Evolutionary conservation across 2,113 vertebrate species (phyloP).

Genomic region (Varanus salvator): DNA sequence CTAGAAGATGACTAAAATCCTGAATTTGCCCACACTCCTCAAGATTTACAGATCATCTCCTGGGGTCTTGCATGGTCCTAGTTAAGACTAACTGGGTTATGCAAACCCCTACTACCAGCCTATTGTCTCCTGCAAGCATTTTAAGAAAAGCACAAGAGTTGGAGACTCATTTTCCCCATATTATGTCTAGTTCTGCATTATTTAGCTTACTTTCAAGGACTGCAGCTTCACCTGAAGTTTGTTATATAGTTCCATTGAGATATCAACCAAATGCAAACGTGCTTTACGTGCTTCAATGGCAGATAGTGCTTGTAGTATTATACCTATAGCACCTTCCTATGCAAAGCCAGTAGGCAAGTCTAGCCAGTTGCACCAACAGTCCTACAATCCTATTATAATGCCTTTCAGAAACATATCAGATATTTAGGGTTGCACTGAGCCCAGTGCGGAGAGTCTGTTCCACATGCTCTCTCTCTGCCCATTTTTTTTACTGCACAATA

Average conservation of each 20-base stretch:
- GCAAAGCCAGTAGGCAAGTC: neutral
- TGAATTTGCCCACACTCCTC: neutral
- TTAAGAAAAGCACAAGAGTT: neutral
- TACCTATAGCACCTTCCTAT: neutral
- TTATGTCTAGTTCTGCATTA: neutral
- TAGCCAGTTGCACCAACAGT: neutral
- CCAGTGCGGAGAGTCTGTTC: neutral
- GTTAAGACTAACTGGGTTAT: neutral
- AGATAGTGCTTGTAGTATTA: neutral
- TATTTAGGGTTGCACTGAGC: neutral
- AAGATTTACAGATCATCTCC: neutral
- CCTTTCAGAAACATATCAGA: neutral
- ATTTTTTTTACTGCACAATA: neutral
- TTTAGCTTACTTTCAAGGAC: neutral
- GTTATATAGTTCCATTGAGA: neutral
- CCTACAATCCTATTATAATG: neutral
- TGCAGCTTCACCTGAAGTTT: neutral
- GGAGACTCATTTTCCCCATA: neutral
- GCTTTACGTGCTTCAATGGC: too few species aligned
- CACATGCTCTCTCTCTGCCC: neutral
- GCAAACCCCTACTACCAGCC: neutral
- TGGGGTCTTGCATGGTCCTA: neutral
- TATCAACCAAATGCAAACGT: neutral
- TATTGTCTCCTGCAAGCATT: neutral
- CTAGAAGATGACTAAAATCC: neutral